Evolutionary conservation across 2,797 vertebrate genomes (phyloP), one percentile per base, ranked within the genome.

Genomic region (Odontamblyopus rebecca): DNA sequence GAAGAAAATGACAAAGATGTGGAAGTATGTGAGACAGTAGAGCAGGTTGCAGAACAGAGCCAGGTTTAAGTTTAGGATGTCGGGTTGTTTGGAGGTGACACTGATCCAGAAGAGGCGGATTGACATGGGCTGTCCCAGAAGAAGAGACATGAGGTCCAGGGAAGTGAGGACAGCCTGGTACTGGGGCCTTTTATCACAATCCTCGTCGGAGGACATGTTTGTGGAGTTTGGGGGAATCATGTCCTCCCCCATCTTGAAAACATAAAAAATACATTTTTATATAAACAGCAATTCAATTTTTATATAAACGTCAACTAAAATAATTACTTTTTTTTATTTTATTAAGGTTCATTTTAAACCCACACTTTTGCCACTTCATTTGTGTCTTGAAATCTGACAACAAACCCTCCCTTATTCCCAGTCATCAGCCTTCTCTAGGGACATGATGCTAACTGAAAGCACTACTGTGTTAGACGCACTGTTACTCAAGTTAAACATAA

Each of bases 61-160:
- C 4, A 89, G 26, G 32, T 83, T 85, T 0, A 8, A 63, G 1
- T 76, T 89, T 2, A 89, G 85, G 75, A 85, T 56, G 1, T 86
- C 86, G 1, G 0, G 5, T 0, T 80, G 85, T 29, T 38, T 79
- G 73, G 78, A 74, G 0, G 63, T 82, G 44, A 59, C 2, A 64
- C 32, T 23, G 72, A 76, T 4, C 84, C 78, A 85, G 61, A 87
- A 63, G 56, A 85, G 68, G 8, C 0, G 30, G 65, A 3, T 1
- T 1, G 63, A 5, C 27, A 85, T 60, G 0, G 85, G 80, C 0
- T 77, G 74, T 1, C 86, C 88, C 0, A 81, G 0, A 9, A 83
- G 7, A 1, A 85, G 0, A 3, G 71, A 71, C 0, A 76, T 0
- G 27, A 81, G 4, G 68, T 82, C 66, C 1, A 51, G 9, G 13